Evolutionary conservation across 2,113 vertebrate species (phyloP), one percentile per base, ranked within the genome.

Genomic region (Gambusia affinis): DNA sequence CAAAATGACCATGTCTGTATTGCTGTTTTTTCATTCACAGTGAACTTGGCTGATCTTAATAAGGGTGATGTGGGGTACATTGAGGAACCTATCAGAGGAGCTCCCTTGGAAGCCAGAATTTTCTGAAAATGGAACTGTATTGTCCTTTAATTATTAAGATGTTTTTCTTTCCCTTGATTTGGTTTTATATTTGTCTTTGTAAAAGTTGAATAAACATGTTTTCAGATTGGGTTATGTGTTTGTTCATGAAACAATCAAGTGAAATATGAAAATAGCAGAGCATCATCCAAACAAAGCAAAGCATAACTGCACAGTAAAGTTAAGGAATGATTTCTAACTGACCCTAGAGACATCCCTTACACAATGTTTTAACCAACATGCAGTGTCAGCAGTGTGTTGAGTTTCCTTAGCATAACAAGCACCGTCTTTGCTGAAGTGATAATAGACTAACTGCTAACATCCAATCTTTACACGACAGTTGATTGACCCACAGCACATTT

Each of bases 141-240:
- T 8, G 0, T 54, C n/a, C 24, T 27, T 4, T 60, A 60, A 63
- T 79, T 51, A 31, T 31, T 33, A 31, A 67, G 10, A 11, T 73
- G 73, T 80, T 61, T 68, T 68, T 19, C 11, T 54, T 75, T 42
- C 31, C 24, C 12, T 76, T 70, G 4, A 19, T 47, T 47, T 44
- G 64, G 72, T 66, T 75, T 44, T 33, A 66, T 85, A 78, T 42
- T 76, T 64, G 35, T 27, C 8, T 68, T 76, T 81, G 42, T 72
- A 72, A 73, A 67, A 30, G 64, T 66, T 29, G 29, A 65, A 73
- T 75, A 83, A 80, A 75, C 1, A 10, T 75, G 63, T 78, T 85
- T 87, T 75, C 67, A 47, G 51, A 72, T 74, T 70, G 64, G 0
- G 24, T 33, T 0, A 12, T 30, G 33, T 75, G n/a, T 47, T 62